Conservation (phyloP, 2,113 vertebrate genomes). For the Mustela nigripes region DNA sequence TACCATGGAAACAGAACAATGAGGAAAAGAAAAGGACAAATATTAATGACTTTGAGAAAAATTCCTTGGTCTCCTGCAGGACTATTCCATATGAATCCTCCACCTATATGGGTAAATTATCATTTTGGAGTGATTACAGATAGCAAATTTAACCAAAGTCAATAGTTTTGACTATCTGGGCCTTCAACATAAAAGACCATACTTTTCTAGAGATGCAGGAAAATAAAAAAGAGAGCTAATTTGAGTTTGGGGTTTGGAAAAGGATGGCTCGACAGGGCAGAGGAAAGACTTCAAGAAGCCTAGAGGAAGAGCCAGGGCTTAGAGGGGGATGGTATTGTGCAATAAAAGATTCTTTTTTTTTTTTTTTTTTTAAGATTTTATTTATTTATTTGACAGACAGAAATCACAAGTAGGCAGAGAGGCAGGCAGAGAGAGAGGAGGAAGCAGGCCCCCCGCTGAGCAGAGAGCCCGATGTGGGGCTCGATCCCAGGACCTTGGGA, state of each 20-base stretch:
- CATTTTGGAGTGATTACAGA: background rate
- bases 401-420: too few relatives aligned
- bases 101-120: background rate
- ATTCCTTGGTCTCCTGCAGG: too few relatives aligned
- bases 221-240: background rate
- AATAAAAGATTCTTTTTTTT: background rate
- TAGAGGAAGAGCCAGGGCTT: background rate
- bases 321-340: rapidly evolving
- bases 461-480: too few relatives aligned
- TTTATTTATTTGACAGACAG: too few relatives aligned
- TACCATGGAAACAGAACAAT: background rate
- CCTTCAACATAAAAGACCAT: background rate
- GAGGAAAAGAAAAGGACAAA: background rate
- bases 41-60: background rate
- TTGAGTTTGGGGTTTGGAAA: too few relatives aligned
- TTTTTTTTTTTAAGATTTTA: too few relatives aligned
- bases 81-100: background rate
- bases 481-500: too few relatives aligned
- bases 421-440: too few relatives aligned
- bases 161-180: background rate
- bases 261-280: too few relatives aligned
- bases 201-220: background rate
- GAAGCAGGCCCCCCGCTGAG: too few relatives aligned
- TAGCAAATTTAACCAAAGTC: background rate
- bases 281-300: background rate